Conservation (phyloP, 2,113 vertebrate species). For the Pseudolaguvia tuberculata region DNA sequence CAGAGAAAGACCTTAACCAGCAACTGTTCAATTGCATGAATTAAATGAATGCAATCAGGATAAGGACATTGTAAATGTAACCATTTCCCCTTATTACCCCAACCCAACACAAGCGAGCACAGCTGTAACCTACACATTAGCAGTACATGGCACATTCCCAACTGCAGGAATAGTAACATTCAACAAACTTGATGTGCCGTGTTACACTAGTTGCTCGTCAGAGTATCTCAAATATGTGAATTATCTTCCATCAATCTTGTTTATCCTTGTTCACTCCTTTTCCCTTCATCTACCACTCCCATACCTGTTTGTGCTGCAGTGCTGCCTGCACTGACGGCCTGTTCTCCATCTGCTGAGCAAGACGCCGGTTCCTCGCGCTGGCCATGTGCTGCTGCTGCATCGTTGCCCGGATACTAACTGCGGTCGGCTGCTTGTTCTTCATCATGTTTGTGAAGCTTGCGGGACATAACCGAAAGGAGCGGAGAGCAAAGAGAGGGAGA, state of each 20-base stretch:
- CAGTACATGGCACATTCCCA: no score
- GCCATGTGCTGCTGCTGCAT: constrained; percentile 98
- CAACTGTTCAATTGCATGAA: no score
- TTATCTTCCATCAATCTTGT: background rate
- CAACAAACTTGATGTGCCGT: background rate
- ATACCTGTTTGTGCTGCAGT: constrained; percentile 95
- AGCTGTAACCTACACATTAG: no score
- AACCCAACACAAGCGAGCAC: no score
- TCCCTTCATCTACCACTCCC: constrained; percentile 14
- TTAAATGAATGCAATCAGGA: no score
- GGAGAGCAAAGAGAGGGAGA: constrained; percentile 33
- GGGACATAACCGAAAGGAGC: constrained; percentile 77
- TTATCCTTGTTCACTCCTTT: background rate
- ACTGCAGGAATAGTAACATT: background rate
- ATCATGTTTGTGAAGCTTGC: constrained; percentile 99
- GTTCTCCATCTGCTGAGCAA: constrained; percentile 99
- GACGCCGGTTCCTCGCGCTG: constrained; percentile 93
- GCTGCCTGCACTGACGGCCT: constrained; percentile 96
- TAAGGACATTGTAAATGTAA: no score
- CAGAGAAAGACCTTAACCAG: no score
- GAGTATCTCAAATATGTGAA: background rate
- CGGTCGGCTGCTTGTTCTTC: constrained; percentile 99
- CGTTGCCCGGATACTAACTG: constrained; percentile 93
- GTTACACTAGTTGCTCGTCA: background rate
- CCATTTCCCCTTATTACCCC: no score